These are phyloP conservation scores for Holothuria glaberrima DNA, from an alignment of 35 echinoderm and acorn worm species.

Conservation along the genomic window DNA sequence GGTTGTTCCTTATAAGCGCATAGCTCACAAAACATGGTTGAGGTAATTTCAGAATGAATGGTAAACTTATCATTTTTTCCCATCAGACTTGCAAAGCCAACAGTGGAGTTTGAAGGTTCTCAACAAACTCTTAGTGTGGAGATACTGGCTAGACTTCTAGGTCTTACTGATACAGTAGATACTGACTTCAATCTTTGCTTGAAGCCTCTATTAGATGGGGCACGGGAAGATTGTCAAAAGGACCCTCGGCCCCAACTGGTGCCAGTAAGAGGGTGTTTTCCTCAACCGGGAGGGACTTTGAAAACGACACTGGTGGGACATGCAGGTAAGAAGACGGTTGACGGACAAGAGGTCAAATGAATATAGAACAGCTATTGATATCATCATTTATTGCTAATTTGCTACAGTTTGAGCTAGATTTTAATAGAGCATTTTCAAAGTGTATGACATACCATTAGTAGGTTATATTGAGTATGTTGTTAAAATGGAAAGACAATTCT, in stretches of 20 bases:
- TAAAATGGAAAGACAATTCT: too few species aligned
- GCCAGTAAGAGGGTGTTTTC: conserved; percentile 81
- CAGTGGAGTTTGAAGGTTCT: conserved; percentile 81
- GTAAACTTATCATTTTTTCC: not conserved
- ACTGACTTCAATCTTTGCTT: conserved; percentile 54
- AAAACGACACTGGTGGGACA: conserved; percentile 90
- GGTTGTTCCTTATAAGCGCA: too few species aligned
- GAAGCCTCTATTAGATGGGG: conserved; percentile 65
- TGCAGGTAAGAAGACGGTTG: conserved; percentile 56
- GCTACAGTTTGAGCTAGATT: too few species aligned
- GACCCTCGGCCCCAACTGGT: conserved; percentile 51
- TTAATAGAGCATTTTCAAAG: too few species aligned
- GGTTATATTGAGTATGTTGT: too few species aligned
- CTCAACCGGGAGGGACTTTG: conserved; percentile 83
- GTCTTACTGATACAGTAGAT: conserved; percentile 31
- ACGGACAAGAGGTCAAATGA: too few species aligned
- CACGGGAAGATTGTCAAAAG: conserved; percentile 60
- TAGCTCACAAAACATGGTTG: too few species aligned
- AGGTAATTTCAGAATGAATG: not conserved
- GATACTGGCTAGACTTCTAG: conserved; percentile 73
- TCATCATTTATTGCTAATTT: not conserved
- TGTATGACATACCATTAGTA: too few species aligned
- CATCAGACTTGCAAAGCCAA: conserved; percentile 87
- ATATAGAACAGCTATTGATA: not conserved
- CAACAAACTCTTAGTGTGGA: conserved; percentile 63